Percentiles rank a stretch among this genome's conserved stretches.
These are phyloP conservation scores for Proterorhinus semilunaris DNA, from an alignment of 2,113 vertebrate species.

Conservation along the genomic window DNA sequence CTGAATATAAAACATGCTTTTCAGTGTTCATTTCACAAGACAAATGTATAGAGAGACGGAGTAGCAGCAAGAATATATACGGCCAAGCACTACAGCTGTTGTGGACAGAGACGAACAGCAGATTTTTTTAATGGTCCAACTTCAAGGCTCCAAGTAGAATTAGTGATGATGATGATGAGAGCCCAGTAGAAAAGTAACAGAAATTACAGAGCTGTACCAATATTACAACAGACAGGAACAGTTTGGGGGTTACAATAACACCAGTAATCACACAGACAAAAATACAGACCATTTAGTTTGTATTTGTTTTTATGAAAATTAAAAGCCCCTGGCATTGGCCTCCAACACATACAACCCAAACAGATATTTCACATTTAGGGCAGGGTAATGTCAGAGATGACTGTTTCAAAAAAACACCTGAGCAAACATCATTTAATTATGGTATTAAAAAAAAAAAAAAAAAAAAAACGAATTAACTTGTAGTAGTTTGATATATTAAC, in stretches of 20 bases:
- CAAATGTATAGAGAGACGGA: conserved; percentile 20
- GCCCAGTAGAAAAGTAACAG: too few relatives aligned
- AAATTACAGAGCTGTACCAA: too few relatives aligned
- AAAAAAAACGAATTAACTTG: too few relatives aligned
- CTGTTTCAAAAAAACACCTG: too few relatives aligned
- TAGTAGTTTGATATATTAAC: too few relatives aligned
- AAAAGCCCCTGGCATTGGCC: conserved; percentile 14
- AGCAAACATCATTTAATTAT: too few relatives aligned
- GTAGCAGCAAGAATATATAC: background rate
- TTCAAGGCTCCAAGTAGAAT: background rate
- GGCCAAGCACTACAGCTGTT: background rate
- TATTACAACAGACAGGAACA: too few relatives aligned
- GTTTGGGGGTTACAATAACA: too few relatives aligned
- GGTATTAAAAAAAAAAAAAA: too few relatives aligned
- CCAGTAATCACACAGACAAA: too few relatives aligned
- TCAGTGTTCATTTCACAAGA: conserved; percentile 63
- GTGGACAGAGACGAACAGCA: background rate
- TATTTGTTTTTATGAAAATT: conserved; percentile 20
- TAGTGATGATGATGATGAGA: background rate
- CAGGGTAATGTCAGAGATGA: conserved; percentile 21
- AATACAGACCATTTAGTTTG: too few relatives aligned
- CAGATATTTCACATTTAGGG: conserved; percentile 32
- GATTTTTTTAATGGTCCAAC: background rate
- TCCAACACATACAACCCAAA: conserved; percentile 17
- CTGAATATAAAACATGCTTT: conserved; percentile 50